Conservation (phyloP, 1,140 invertebrate species). For the Trachymyrmex cornetzi region DNA sequence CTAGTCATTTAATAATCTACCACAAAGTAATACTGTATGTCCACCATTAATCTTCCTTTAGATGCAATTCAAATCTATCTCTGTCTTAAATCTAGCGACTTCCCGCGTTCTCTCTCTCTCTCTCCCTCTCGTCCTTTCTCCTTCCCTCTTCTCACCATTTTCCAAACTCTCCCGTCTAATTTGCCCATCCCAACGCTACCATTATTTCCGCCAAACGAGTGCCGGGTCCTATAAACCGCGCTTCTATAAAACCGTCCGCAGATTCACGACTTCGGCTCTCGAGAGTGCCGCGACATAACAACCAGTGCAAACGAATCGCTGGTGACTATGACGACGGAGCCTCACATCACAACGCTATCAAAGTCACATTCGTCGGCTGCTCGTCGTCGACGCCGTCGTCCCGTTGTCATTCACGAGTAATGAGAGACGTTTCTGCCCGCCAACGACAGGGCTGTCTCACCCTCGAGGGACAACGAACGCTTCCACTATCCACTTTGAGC, state of each 20-base stretch:
- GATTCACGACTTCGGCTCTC: slow-evolving; percentile 54
- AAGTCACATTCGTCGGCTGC: slow-evolving; percentile 59
- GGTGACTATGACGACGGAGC: slow-evolving; percentile 25
- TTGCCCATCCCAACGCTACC: slow-evolving; percentile 19
- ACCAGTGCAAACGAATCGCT: slow-evolving; percentile 45
- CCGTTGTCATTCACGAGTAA: slow-evolving; percentile 59
- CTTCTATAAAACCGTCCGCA: slow-evolving; percentile 60
- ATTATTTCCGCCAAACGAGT: slow-evolving; percentile 49
- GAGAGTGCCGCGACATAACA: slow-evolving; percentile 26
- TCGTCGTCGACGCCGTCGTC: slow-evolving; percentile 38
- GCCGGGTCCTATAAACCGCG: slow-evolving; percentile 55
- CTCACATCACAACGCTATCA: slow-evolving; percentile 54
- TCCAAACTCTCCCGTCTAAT: slow-evolving; percentile 49
- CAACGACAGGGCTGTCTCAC: slow-evolving; percentile 13
- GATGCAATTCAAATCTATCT: slow-evolving; percentile 62
- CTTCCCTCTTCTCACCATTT: background rate
- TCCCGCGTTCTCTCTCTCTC: background rate
- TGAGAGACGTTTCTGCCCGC: slow-evolving; percentile 52
- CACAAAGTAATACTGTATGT: slow-evolving; percentile 47
- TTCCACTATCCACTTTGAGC: slow-evolving; percentile 19
- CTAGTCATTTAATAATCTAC: slow-evolving; percentile 46
- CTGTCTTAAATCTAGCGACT: slow-evolving; percentile 27
- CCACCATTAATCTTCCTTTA: slow-evolving; percentile 58
- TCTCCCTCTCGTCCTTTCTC: background rate
- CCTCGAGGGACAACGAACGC: slow-evolving; percentile 21